phyloP scores from a whole-genome alignment of 2,113 vertebrate species.

The Dryoscopus gambensis region DNA sequence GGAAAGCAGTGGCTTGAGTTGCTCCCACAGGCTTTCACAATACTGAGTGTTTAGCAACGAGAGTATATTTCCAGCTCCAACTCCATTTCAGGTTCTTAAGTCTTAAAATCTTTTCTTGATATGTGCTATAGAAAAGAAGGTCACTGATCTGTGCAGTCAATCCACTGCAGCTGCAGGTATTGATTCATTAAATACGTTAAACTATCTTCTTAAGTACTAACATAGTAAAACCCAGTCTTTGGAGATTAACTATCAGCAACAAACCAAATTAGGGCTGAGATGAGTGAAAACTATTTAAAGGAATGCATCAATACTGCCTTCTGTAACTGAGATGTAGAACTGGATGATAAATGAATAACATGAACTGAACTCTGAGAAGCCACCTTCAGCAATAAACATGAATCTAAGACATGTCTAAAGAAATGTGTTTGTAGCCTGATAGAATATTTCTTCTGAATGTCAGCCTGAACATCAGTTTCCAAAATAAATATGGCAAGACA shows the following conservation, averaged over 20 bases:
- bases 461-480: neutral
- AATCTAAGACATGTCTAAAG: neutral
- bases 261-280: neutral
- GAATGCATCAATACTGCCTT: neutral
- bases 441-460: neutral
- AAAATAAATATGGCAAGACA: neutral
- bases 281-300: neutral
- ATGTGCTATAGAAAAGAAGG: neutral
- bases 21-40: neutral
- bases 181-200: constrained; percentile 25
- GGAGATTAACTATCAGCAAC: neutral
- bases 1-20: neutral
- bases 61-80: neutral
- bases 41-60: neutral
- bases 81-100: neutral
- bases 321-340: neutral
- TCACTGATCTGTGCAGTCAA: neutral
- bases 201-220: neutral
- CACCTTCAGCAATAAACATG: neutral
- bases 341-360: neutral
- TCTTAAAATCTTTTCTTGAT: neutral
- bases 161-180: neutral
- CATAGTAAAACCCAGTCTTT: neutral
- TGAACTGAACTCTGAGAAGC: neutral
- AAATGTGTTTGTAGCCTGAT: neutral